These are phyloP conservation scores for Amphipoea lucens DNA, from an alignment of 2,888 invertebrate species.

Conservation along the genomic window DNA sequence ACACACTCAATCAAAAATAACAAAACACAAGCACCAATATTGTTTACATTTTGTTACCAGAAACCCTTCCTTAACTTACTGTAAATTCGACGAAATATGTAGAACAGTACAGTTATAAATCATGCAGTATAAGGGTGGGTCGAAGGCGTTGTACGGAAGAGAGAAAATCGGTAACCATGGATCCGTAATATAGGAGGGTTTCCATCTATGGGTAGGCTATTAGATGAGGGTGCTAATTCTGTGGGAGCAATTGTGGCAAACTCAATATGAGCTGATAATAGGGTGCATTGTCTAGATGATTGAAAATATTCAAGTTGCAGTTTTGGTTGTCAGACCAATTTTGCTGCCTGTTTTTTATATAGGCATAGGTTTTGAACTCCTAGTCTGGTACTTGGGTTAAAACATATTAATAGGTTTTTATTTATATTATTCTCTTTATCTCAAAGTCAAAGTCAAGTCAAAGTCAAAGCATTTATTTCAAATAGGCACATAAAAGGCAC, in stretches of 20 bases:
- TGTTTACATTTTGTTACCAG: slow-evolving; percentile 80
- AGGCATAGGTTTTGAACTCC: too few species aligned
- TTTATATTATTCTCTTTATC: too few species aligned
- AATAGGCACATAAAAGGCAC: too few species aligned
- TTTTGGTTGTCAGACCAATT: neutral
- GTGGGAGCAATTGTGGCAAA: neutral
- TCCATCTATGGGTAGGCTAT: neutral
- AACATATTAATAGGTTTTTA: too few species aligned
- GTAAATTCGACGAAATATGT: slow-evolving; percentile 82
- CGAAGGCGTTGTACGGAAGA: slow-evolving; percentile 64
- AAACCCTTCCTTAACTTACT: slow-evolving; percentile 61
- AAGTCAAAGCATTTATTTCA: too few species aligned
- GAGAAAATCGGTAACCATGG: slow-evolving; percentile 16
- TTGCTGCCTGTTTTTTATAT: too few species aligned
- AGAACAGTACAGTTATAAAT: slow-evolving; percentile 80
- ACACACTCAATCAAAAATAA: neutral
- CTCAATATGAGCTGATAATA: neutral
- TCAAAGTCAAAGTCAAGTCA: too few species aligned
- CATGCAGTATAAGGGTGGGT: slow-evolving; percentile 72
- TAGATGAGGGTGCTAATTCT: neutral
- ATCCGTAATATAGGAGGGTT: neutral
- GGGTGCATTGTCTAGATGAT: neutral
- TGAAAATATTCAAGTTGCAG: neutral
- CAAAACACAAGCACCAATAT: slow-evolving; percentile 20
- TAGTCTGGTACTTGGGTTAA: too few species aligned